Percentiles rank a stretch among this genome's conserved stretches.
Evolutionary conservation across 35 echinoderm and acorn worm species (phyloP).

Genomic region (Heliocidaris erythrogramma): DNA sequence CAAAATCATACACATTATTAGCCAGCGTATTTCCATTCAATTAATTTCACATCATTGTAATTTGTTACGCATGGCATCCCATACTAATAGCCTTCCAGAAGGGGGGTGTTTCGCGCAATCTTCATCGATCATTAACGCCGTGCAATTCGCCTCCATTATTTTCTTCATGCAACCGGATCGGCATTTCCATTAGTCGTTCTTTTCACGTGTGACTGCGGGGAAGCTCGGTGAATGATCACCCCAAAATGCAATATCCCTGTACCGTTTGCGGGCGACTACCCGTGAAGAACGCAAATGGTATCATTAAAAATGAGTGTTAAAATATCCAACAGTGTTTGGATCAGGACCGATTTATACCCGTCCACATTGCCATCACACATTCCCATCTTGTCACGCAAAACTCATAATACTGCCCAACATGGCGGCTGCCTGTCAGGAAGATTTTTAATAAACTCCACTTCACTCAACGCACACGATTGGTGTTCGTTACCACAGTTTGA

Average conservation of each 20-base stretch:
- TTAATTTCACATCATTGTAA: slow-evolving; percentile 56
- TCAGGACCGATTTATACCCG: neutral
- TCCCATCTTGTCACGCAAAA: neutral
- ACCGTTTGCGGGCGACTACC: slow-evolving; percentile 23
- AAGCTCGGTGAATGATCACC: neutral
- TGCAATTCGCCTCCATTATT: slow-evolving; percentile 31
- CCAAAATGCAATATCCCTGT: slow-evolving; percentile 19
- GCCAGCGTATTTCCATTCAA: slow-evolving; percentile 43
- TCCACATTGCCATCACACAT: slow-evolving; percentile 12
- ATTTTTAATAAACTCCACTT: slow-evolving; percentile 34
- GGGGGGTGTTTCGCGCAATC: slow-evolving; percentile 19
- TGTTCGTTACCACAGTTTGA: slow-evolving; percentile 12
- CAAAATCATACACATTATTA: slow-evolving; percentile 42
- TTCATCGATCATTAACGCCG: slow-evolving; percentile 48
- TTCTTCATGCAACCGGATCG: slow-evolving; percentile 46
- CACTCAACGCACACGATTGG: slow-evolving; percentile 11
- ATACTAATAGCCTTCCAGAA: slow-evolving; percentile 37
- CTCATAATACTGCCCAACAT: neutral
- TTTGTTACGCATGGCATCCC: slow-evolving; percentile 43
- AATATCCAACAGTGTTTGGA: neutral
- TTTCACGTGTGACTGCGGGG: slow-evolving; percentile 41
- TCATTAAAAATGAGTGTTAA: slow-evolving; percentile 27
- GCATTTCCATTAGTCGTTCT: slow-evolving; percentile 22
- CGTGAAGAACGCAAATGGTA: slow-evolving; percentile 33
- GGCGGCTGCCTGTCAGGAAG: neutral